Base-by-base conservation (phyloP, 2,797 vertebrate species). In the Mallotus villosus region DNA sequence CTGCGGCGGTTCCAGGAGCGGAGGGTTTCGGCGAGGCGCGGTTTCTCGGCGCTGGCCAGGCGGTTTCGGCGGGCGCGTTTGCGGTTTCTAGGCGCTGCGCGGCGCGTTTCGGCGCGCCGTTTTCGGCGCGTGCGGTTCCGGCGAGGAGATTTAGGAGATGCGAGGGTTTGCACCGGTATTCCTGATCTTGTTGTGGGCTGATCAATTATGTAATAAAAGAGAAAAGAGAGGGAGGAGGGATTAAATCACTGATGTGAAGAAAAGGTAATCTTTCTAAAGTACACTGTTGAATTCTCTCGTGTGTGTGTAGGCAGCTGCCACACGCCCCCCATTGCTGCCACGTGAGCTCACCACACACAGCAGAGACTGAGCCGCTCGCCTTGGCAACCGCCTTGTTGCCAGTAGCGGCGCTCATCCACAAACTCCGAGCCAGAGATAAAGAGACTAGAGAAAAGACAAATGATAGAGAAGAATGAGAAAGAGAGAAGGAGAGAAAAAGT, bases 351-450 rank as follows among this genome's bases (percentile, higher is more conserved):
- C 51, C 27, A 46, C 66, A 67, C 65, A 67, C 49, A 34, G 66
- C 49, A 34, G 66, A 17, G 51, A 49, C 27, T 4, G 27, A 67
- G 49, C n/a, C 63, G 6, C 17, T 67, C 25, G 25, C 66, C 27
- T 51, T 21, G 49, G 66, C 66, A 67, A 67, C 66, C 19, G 66
- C 27, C 66, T 67, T 67, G 66, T 67, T 67, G 66, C 66, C 66
- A 57, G 66, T 67, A 67, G 66, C 66, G 51, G 27, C 25, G 24
- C 49, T 67, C 8, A 53, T n/a, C 66, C 41, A 46, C 25, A 9
- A 57, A 57, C 24, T 9, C 63, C 2, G 66, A 67, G 25, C 17
- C 25, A 67, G 49, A 67, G 32, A 64, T 19, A 65, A 11, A 49
- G 2, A 58, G 57, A 58, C n/a, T 22, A 58, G 49, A 67, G 34